Evolutionary conservation across 2,113 vertebrate genomes (phyloP), one percentile per base, ranked within the genome.

Genomic region (Callorhinus ursinus): DNA sequence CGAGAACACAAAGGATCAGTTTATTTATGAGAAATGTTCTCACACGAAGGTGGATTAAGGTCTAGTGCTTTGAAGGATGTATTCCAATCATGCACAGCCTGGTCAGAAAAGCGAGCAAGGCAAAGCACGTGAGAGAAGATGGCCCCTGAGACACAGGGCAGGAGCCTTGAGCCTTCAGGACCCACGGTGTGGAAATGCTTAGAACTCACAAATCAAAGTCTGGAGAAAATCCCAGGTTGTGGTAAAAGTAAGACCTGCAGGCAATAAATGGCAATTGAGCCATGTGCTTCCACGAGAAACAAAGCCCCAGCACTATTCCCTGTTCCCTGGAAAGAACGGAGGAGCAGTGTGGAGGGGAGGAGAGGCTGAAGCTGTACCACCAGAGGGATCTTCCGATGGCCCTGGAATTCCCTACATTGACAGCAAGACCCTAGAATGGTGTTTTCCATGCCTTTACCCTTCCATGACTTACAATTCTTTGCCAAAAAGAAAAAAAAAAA

Each of bases 151-250:
- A 85, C 15, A 1, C 69, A 93, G 79, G 19, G 9, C 21, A 88
- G 93, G 90, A 9, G 55, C 42, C 39, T 1, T 36, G 86, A 61
- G 96, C 21, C 6, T 96, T 88, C 82, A 74, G 46, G 63, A 65
- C 77, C 15, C 1, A 61, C 1, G 42, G 28, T 16, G 83, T 91
- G 67, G 76, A 96, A 96, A 92, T 21, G 36, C 67, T 88, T 76
- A 36, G 61, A 81, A 59, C 46, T 59, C 80, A 14, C 13, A 83
- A 59, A 97, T 80, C 63, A 55, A 96, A 92, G 96, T 19, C 92
- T 89, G 72, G 90, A 90, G 90, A 95, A 95, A 96, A 97, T 80
- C 90, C 93, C 83, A 97, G 77, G 95, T 91, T 97, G 87, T 33
- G 90, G 24, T 96, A 88, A 97, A 95, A 76, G 42, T 59, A 65